Evolutionary conservation across 2,888 invertebrate species (phyloP).

Genomic region (Mystacides longicornis): DNA sequence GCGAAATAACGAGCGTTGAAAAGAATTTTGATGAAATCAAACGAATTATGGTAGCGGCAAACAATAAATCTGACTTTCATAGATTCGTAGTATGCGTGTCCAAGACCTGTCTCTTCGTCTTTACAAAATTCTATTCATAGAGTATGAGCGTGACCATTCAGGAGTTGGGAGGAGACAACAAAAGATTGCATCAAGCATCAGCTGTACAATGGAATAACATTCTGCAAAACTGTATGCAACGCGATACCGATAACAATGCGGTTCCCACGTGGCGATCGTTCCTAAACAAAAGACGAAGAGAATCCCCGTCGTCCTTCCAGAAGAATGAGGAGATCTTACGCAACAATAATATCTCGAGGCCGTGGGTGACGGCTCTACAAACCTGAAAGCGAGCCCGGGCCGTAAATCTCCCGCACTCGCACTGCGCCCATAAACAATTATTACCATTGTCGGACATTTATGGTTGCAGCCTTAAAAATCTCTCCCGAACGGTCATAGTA

Average conservation of each 20-base stretch:
- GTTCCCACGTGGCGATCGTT: slow-evolving; percentile 2
- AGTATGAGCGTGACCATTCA: no score
- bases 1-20: no score
- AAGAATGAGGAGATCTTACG: slow-evolving; percentile 15
- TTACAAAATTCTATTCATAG: no score
- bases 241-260: no score
- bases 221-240: no score
- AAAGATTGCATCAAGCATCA: background rate
- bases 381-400: slow-evolving; percentile 1
- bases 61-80: no score
- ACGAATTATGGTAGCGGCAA: no score
- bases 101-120: no score
- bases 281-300: background rate
- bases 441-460: slow-evolving; percentile 13
- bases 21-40: no score
- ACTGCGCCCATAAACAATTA: slow-evolving; percentile 15
- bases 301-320: slow-evolving; percentile 12
- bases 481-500: slow-evolving; percentile 9
- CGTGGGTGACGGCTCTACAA: background rate
- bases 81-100: no score
- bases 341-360: slow-evolving; percentile 18
- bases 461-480: slow-evolving; percentile 13
- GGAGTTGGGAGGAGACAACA: background rate
- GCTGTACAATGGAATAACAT: background rate
- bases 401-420: slow-evolving; percentile 20